Conservation (phyloP, 37 sponge, comb jelly and placozoan genomes). For the Theonella swinhoei region DNA sequence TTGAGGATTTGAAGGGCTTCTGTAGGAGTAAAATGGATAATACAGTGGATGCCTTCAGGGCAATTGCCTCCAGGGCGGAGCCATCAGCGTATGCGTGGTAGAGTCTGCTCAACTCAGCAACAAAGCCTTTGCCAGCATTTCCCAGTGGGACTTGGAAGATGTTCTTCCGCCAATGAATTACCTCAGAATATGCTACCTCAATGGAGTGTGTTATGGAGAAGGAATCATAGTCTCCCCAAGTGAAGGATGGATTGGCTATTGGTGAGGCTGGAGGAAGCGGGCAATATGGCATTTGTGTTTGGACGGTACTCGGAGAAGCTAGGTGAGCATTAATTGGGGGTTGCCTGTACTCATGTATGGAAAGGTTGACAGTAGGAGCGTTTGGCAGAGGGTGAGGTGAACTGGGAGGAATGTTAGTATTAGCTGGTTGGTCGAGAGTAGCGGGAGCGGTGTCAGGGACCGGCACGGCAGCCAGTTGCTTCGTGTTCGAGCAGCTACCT, state of each 20-base stretch:
- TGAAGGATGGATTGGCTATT: not conserved
- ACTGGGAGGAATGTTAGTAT: not conserved
- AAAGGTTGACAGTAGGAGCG: no score
- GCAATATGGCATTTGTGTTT: not conserved
- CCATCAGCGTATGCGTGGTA: slow-evolving; percentile 7
- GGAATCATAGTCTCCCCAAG: slow-evolving; percentile 11
- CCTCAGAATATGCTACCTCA: slow-evolving; percentile 10
- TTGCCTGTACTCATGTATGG: not conserved
- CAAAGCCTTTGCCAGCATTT: slow-evolving; percentile 19
- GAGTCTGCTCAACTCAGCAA: slow-evolving; percentile 4
- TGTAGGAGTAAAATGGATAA: slow-evolving; percentile 18
- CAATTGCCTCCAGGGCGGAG: slow-evolving; percentile 16
- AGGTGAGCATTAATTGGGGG: not conserved
- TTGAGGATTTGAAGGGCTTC: slow-evolving; percentile 1
- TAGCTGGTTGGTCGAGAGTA: not conserved
- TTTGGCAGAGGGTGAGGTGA: not conserved
- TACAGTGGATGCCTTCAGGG: slow-evolving; percentile 13
- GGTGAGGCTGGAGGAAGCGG: not conserved
- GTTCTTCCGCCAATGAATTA: slow-evolving; percentile 14
- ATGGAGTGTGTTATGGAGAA: not conserved
- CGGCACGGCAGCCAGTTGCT: not conserved
- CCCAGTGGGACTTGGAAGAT: slow-evolving; percentile 19
- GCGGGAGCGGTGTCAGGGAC: not conserved
- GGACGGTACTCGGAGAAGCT: not conserved
- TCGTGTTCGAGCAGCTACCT: slow-evolving; percentile 1